Percentiles rank a stretch among this genome's conserved stretches.
phyloP scores from a whole-genome alignment of 1,140 invertebrate genomes.

The Drosophila tani region DNA sequence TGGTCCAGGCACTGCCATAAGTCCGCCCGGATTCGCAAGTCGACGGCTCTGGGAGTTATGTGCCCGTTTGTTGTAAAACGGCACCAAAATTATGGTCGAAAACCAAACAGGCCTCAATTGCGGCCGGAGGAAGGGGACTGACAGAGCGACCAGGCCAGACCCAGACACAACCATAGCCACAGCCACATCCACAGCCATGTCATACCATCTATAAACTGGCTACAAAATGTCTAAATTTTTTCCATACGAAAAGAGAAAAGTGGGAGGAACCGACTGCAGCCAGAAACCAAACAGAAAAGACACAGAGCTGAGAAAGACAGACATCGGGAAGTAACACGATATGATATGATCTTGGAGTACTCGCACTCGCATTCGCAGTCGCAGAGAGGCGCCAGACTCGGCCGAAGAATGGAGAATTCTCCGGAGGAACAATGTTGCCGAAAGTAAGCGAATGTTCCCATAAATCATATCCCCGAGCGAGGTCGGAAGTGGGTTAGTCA shows the following conservation, averaged over 20 bases:
- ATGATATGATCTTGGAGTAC: conserved; percentile 55
- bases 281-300: conserved; percentile 14
- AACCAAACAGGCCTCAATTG: conserved; percentile 73
- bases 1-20: conserved; percentile 21
- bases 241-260: conserved; percentile 21
- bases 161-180: neutral
- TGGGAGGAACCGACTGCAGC: conserved; percentile 40
- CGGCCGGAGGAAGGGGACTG: conserved; percentile 3
- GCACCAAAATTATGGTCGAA: conserved; percentile 78
- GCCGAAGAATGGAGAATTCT: conserved; percentile 20
- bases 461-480: conserved; percentile 30
- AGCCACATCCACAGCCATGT: neutral
- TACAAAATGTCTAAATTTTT: conserved; percentile 76
- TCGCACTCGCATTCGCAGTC: conserved; percentile 12
- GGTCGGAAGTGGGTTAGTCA: conserved; percentile 17
- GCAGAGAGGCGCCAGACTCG: neutral
- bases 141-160: neutral
- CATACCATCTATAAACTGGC: conserved; percentile 74
- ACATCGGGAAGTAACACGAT: conserved; percentile 35
- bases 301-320: conserved; percentile 3
- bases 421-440: conserved; percentile 36
- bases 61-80: conserved; percentile 77
- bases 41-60: conserved; percentile 65
- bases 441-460: conserved; percentile 40
- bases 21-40: conserved; percentile 29